Base-by-base conservation (phyloP, 2,888 invertebrate species). In the Andrena hattorfiana region DNA sequence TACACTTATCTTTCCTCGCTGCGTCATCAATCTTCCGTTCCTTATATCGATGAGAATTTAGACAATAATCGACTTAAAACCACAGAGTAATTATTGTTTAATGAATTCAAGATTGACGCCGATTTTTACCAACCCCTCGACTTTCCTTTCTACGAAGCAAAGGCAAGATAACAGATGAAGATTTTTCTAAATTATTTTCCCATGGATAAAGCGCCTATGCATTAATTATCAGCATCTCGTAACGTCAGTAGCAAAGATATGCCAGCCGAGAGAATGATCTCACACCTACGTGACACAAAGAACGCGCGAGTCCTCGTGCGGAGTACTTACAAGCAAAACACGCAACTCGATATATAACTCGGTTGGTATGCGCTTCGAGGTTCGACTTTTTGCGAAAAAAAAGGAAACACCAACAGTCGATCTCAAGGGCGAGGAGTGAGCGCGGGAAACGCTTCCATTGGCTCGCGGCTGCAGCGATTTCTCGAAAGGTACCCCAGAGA, bases 371-470 rank as follows among this genome's bases (percentile, higher is more conserved):
- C 63, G 76, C 54, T 66, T 75, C 63, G 49, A 59, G 51, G 42
- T 32, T 35, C 49, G 64, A 56, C 51, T 63, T 72, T 71, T 71
- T 78, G 62, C 54, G 20, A 59, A 73, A 60, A 84, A 81, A 71
- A 51, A 75, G 63, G 80, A 16, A 42, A 42, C 42, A 42, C 42
- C 42, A 42, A 79, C 62, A 63, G 69, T 20, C 35, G 26, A 8
- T 49, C 7, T 68, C 77, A 86, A 85, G 82, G 82, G 76, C 85
- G 71, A 76, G 3, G 42, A 56, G 48, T 35, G 42, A 49, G 79
- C 88, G 90, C 90, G 90, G 89, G 89, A 91, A 89, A 77, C 81
- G 26, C 54, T 77, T 63, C 77, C 74, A 90, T 91, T 91, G 91
- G 90, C 60, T 63, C 81, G 26, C 28, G 13, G 42, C 82, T 80